Evolutionary conservation across 53 echinoderm and acorn worm species (phyloP).

Genomic region (Pentamera pediparva): DNA sequence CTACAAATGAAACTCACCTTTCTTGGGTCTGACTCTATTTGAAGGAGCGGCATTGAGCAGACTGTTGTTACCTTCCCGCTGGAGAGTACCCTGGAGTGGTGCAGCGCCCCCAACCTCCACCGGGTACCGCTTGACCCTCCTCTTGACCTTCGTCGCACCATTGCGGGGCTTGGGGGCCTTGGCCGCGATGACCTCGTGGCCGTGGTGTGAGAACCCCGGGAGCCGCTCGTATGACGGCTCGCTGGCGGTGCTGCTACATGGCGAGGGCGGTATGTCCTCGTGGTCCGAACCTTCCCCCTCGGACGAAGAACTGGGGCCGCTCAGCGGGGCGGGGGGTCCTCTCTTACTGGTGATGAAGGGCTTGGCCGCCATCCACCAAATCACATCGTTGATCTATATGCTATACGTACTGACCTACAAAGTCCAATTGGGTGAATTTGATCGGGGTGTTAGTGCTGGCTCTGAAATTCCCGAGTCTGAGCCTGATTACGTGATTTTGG

Average conservation of each 20-base stretch:
- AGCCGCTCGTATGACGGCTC: conserved; percentile 82
- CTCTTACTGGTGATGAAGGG: conserved; percentile 41
- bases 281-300: conserved; percentile 84
- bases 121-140: conserved; percentile 14
- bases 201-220: conserved; percentile 84
- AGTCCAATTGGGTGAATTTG: no score
- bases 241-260: conserved; percentile 93
- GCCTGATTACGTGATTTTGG: no score
- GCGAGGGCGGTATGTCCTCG: conserved; percentile 86
- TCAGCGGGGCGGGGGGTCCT: conserved; percentile 77
- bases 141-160: conserved; percentile 8
- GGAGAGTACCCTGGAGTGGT: neutral
- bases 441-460: no score
- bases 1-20: no score
- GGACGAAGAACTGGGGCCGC: conserved; percentile 58
- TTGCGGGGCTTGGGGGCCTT: neutral
- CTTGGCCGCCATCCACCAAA: conserved; percentile 30
- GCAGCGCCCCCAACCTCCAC: neutral
- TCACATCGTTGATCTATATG: neutral
- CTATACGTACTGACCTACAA: neutral
- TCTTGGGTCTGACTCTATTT: neutral
- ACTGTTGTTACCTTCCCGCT: neutral
- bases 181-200: conserved; percentile 65
- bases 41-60: no score
- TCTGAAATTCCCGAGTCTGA: no score